Base-by-base conservation (phyloP, 2,797 vertebrate species). In the Acanthopagrus latus region DNA sequence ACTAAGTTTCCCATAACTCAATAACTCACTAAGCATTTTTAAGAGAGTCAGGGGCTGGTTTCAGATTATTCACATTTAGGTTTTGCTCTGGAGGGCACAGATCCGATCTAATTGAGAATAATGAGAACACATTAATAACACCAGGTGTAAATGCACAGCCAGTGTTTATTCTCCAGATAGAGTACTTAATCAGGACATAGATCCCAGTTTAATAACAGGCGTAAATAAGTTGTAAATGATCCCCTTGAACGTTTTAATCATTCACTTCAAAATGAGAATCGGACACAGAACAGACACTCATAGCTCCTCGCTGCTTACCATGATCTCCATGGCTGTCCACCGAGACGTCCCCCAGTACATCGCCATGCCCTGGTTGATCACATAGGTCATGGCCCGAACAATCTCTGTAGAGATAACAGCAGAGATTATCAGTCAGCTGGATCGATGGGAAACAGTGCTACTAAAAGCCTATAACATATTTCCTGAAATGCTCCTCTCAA, bases 311-410 rank as follows among this genome's bases (percentile, higher is more conserved):
- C 3, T 33, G 43, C 90, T 93, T 91, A 98, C 98, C 98, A 99
- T 99, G 90, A 99, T 99, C 93, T 99, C 98, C 98, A 99, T 99
- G 3, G 97, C 97, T 0, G 97, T 98, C 98, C 98, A 99, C 67
- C 98, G 95, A 0, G 98, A 99, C 0, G 98, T 99, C 6, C 98
- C 98, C 98, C 98, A 99, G 94, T 99, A 99, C 98, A 99, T 99
- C 0, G 98, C 95, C 98, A 99, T 99, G 29, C 98, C 98, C 83
- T 99, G 98, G 88, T 99, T 99, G 80, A 99, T 99, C 41, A 99
- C 97, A 0, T 98, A 96, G 0, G 98, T 99, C 98, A 99, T 99
- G 0, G 98, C 98, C 18, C 98, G 95, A 56, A 99, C 98, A 0
- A 99, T 99, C 89, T 99, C 98, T 99, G 55, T 4, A 71, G 51